Percentiles rank a stretch among this genome's conserved stretches.
phyloP scores from a whole-genome alignment of 1,140 invertebrate species.

The Aricia agestis region DNA sequence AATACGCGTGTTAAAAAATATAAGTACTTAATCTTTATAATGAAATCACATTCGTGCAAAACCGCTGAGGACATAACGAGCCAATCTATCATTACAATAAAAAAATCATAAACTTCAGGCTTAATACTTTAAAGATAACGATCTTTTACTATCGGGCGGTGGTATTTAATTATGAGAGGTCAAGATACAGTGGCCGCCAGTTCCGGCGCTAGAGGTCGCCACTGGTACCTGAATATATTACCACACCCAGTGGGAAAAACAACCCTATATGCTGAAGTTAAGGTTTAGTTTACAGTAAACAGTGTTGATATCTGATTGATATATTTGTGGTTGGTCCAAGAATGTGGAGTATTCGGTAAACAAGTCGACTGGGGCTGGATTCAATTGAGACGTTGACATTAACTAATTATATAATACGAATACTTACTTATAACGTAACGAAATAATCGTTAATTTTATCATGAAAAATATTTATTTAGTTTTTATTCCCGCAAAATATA shows the following conservation, averaged over 20 bases:
- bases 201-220: conserved; percentile 23
- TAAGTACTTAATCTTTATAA: too few relatives aligned
- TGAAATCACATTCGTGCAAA: too few relatives aligned
- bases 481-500: too few relatives aligned
- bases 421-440: too few relatives aligned
- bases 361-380: neutral
- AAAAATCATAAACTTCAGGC: neutral
- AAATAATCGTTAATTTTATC: too few relatives aligned
- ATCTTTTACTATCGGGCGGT: neutral
- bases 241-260: neutral
- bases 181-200: conserved; percentile 7
- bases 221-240: conserved; percentile 19
- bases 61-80: too few relatives aligned
- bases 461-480: too few relatives aligned
- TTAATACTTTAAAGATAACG: neutral
- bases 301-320: neutral
- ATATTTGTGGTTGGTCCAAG: neutral
- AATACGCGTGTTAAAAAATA: too few relatives aligned
- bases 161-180: conserved; percentile 14
- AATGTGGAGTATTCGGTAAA: neutral
- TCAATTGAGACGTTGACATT: neutral
- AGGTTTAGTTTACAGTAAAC: neutral
- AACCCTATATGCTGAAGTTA: neutral
- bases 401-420: too few relatives aligned
- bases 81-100: too few relatives aligned